A percentile compares a stretch with the other conserved stretches of the same genome.
These are phyloP conservation scores for Elysia crispata DNA, from an alignment of 2,888 invertebrate species.

Conservation along the genomic window DNA sequence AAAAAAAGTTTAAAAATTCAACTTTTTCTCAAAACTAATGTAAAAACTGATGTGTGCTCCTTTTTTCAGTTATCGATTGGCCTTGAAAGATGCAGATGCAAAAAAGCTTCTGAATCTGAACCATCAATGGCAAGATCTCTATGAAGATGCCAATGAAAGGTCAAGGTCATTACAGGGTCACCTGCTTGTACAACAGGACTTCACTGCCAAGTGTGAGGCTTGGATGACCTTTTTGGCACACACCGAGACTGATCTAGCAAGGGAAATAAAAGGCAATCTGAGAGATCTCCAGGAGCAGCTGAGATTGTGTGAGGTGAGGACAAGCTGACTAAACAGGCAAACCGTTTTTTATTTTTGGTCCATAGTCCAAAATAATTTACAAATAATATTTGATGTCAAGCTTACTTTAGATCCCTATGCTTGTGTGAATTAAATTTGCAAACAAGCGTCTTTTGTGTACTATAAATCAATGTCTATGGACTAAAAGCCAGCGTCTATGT, in stretches of 20 bases:
- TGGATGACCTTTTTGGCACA: conserved; percentile 75
- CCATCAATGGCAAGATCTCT: conserved; percentile 69
- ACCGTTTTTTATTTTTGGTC: no score
- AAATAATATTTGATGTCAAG: no score
- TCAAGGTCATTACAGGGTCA: conserved; percentile 67
- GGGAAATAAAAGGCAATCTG: conserved; percentile 70
- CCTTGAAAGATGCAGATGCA: conserved; percentile 65
- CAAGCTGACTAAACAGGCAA: neutral
- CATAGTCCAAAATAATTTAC: no score
- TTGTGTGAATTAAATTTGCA: no score
- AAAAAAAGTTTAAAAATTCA: no score
- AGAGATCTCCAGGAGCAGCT: conserved; percentile 70
- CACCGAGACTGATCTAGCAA: conserved; percentile 71
- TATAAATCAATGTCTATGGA: no score
- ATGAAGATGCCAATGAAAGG: conserved; percentile 63
- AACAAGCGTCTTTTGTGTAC: no score
- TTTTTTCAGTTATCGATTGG: conserved; percentile 62
- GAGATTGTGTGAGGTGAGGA: conserved; percentile 69
- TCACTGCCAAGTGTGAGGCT: conserved; percentile 72
- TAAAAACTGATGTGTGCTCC: no score
- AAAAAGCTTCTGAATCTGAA: conserved; percentile 68
- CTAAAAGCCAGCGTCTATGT: no score
- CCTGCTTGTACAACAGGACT: conserved; percentile 72
- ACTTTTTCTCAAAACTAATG: no score
- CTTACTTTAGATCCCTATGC: no score